Base-by-base conservation (phyloP, 2,113 vertebrate genomes). In the Paralichthys olivaceus region DNA sequence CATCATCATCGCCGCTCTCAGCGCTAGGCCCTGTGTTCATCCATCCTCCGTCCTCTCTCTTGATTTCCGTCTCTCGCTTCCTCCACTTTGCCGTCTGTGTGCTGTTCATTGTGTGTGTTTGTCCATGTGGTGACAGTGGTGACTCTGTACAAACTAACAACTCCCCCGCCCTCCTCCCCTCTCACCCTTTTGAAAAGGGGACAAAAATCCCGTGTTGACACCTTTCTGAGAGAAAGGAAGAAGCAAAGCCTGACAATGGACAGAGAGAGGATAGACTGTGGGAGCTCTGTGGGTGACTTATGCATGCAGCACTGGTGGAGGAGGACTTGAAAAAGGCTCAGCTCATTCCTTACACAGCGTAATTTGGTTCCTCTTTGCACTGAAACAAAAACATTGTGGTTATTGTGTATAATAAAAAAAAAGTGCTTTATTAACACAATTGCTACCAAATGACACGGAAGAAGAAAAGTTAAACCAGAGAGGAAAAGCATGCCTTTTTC, bases 11-110 rank as follows among this genome's bases (percentile, higher is more conserved):
- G 93, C 92, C 94, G 93, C 90, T 92, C 93, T 92, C 94, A 94
- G 92, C 93, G 91, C 92, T 95, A 94, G 91, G 91, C 93, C 93
- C 93, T 91, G 90, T 94, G 89, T 93, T 81, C 93, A 94, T 93
- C 89, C 93, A 93, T 94, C 91, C 89, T 93, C 84, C 86, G 91
- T 93, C 89, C 83, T 87, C 87, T 88, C 86, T 88, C 90, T 93
- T 93, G 92, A 91, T 91, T 93, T 92, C 81, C 84, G 86, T 93
- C 88, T 90, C 88, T 91, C 6, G 84, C 92, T 90, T 92, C 85
- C 90, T 90, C 90, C 92, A 85, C 93, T 85, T 55, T 92, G 91
- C 91, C 86, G 89, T 94, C 89, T 93, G 79, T 93, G 92, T 93
- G 91, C 90, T 85, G 88, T 91, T 84, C 91, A 84, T 93, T 93